These are phyloP conservation scores for Stegana nigrithorax DNA, from an alignment of 2,888 invertebrate species.

Conservation along the genomic window DNA sequence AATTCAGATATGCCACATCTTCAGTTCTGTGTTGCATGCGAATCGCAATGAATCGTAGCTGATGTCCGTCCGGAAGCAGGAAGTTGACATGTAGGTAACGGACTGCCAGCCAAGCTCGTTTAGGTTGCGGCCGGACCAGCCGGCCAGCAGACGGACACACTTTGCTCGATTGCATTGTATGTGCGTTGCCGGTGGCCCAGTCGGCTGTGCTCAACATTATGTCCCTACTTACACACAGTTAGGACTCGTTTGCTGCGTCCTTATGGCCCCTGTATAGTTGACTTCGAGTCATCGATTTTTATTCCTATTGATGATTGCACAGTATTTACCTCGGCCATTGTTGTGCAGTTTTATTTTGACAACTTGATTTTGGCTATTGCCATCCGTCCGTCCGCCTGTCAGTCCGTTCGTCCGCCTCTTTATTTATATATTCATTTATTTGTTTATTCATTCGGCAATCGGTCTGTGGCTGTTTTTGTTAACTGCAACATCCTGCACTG, in stretches of 20 bases:
- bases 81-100: conserved; percentile 53
- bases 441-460: too few species aligned
- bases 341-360: conserved; percentile 50
- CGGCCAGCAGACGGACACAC: not conserved
- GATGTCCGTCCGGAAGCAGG: conserved; percentile 49
- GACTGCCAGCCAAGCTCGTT: conserved; percentile 43
- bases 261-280: too few species aligned
- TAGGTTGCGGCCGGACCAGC: not conserved
- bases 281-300: conserved; percentile 38
- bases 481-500: too few species aligned
- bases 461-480: not conserved
- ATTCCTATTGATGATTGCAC: conserved; percentile 16
- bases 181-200: conserved; percentile 33
- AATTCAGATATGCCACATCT: not conserved
- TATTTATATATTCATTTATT: too few species aligned
- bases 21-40: too few species aligned
- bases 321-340: conserved; percentile 13
- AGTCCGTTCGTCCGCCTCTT: conserved; percentile 40
- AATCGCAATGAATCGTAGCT: not conserved
- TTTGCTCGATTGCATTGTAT: conserved; percentile 34
- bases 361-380: conserved; percentile 47
- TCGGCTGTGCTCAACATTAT: too few species aligned
- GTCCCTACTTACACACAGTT: too few species aligned
- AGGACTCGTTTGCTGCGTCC: too few species aligned
- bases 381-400: too few species aligned